phyloP scores from a whole-genome alignment of 2,797 vertebrate genomes.

The Remorina albescens region DNA sequence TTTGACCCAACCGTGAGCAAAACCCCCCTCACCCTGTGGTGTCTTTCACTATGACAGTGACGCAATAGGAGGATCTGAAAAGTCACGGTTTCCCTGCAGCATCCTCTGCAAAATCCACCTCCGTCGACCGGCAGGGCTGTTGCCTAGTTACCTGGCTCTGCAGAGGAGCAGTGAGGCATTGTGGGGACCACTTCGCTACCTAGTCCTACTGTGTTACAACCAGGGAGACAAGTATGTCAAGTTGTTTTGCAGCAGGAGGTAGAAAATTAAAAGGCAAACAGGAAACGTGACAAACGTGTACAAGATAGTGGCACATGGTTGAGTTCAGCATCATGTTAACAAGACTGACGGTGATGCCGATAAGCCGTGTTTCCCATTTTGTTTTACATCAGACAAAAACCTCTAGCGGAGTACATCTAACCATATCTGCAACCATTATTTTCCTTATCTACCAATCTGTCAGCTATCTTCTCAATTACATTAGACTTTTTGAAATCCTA shows the following conservation, averaged over 20 bases:
- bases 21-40: conserved; percentile 22
- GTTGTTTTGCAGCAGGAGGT: conserved; percentile 19
- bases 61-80: conserved; percentile 62
- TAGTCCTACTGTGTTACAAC: conserved; percentile 42
- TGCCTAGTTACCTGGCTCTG: conserved; percentile 84
- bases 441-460: background rate
- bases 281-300: background rate
- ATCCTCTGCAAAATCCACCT: conserved; percentile 68
- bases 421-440: background rate
- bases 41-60: conserved; percentile 44
- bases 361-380: background rate
- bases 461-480: background rate
- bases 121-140: conserved; percentile 70
- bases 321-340: background rate
- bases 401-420: background rate
- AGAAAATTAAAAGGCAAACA: background rate
- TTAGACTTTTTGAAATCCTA: too few species aligned
- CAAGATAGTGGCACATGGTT: background rate
- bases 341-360: background rate
- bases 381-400: background rate
- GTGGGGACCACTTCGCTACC: conserved; percentile 67
- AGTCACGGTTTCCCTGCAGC: conserved; percentile 67
- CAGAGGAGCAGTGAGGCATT: conserved; percentile 65
- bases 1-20: conserved; percentile 19
- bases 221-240: conserved; percentile 53